Evolutionary conservation across 2,797 vertebrate genomes (phyloP).

Genomic region (Spea hammondii): DNA sequence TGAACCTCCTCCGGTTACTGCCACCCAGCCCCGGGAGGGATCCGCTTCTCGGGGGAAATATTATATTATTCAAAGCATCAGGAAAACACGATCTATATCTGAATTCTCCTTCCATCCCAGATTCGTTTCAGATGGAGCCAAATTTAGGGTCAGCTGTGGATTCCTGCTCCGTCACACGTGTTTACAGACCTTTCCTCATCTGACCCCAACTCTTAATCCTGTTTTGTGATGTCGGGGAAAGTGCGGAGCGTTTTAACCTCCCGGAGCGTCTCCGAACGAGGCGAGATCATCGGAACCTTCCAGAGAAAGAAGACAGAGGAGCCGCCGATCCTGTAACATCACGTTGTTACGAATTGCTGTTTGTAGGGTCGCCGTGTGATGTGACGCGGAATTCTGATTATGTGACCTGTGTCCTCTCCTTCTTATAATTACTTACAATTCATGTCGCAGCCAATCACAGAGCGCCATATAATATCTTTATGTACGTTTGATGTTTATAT

Average conservation of each 20-base stretch:
- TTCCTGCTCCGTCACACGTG: conserved; percentile 23
- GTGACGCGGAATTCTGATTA: no score
- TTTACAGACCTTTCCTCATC: conserved; percentile 1
- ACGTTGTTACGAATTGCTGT: no score
- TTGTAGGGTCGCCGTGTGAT: no score
- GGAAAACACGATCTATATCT: conserved; percentile 33
- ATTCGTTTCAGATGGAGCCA: conserved; percentile 23
- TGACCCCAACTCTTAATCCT: conserved; percentile 11
- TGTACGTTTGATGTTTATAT: no score
- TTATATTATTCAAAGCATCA: conserved; percentile 39
- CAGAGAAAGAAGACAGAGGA: no score
- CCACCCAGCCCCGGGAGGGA: not conserved
- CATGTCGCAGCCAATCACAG: no score
- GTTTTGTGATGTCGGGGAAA: not conserved
- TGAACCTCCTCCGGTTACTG: conserved; percentile 24
- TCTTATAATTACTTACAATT: no score
- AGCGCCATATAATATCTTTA: no score
- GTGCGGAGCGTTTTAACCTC: not conserved
- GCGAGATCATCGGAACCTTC: no score
- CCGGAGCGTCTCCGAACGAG: not conserved
- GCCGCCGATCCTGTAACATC: no score
- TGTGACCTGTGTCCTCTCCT: no score
- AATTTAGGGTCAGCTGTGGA: conserved; percentile 33
- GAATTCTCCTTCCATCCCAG: conserved; percentile 17
- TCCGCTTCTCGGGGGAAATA: conserved; percentile 35